A percentile compares a stretch with the other conserved stretches of the same genome.
Evolutionary conservation across 2,113 vertebrate genomes (phyloP).

Genomic region (Eptesicus fuscus): DNA sequence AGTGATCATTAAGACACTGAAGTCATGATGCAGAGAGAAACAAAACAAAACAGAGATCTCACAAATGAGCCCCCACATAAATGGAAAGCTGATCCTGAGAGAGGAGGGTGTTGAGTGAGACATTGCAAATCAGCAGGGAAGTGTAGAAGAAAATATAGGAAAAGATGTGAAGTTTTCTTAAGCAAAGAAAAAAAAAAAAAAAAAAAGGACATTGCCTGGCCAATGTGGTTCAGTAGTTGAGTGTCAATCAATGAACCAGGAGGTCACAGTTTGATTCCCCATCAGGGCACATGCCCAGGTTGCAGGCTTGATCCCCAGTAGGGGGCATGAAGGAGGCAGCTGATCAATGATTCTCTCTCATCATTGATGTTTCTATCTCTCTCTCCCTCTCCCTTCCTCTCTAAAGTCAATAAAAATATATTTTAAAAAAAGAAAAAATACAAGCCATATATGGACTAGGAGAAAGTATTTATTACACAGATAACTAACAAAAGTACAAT

Average conservation of each 20-base stretch:
- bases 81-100: background rate
- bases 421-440: background rate
- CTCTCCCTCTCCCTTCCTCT: too few species aligned
- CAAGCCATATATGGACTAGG: background rate
- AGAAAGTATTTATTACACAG: background rate
- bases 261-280: too few species aligned
- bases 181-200: background rate
- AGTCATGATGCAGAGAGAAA: background rate
- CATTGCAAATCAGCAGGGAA: background rate
- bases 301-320: too few species aligned
- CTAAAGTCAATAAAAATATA: too few species aligned
- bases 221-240: too few species aligned
- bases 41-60: background rate
- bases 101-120: too few species aligned
- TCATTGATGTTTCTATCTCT: too few species aligned
- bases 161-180: background rate
- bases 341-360: too few species aligned
- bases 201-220: background rate
- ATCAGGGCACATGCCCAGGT: too few species aligned
- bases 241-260: too few species aligned
- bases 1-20: background rate
- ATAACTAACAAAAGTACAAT: background rate
- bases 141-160: background rate
- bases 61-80: background rate
- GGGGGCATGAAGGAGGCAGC: too few species aligned